Base-by-base conservation (phyloP, 2,888 invertebrate genomes). In the Corbicula japonica region DNA sequence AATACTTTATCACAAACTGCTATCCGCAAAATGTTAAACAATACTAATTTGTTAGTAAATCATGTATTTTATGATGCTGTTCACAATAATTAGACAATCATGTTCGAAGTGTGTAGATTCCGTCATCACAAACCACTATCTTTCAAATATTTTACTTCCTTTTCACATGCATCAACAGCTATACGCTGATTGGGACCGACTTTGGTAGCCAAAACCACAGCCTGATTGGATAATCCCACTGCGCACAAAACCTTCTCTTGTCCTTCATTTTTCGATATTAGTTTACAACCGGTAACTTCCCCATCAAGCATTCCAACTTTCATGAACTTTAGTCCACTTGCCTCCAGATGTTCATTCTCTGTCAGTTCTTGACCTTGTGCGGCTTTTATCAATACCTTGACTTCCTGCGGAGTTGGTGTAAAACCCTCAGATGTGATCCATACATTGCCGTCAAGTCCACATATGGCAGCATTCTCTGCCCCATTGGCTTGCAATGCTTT, bases 391-490 rank as follows among this genome's bases (percentile, higher is more conserved):
- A 65, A 15, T 12, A 32, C 18, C 4, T 8, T 10, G 1, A 65
- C 10, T 52, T 65, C 65, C 23, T 50, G 26, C 18, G 65, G 3
- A 23, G 50, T 48, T 5, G 23, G 1, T 18, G 50, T 35, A n/a
- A 65, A 65, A 32, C 21, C 32, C 12, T 28, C 65, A 23, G 23
- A 50, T 28, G 26, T 50, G 18, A 28, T 38, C 68, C 68, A 68
- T n/a, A 68, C 28, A 32, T 30, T 44, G 23, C 56, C 54, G 32
- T 68, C 56, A 10, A 4, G 54, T 12, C 56, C 44, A 32, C 68
- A 54, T 38, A 68, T 56, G 35, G 38, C 38, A 30, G 44, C 41
- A 2, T 56, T 32, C 23, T 56, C 68, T 1, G 68, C 56, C 6
- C 68, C 68, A 23, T 1, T 23, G 0, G 38, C 30, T 8, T 30